Percentiles rank a stretch among this genome's conserved stretches.
Conservation (phyloP, 1,140 invertebrate genomes). For the Drosophila persimilis region DNA sequence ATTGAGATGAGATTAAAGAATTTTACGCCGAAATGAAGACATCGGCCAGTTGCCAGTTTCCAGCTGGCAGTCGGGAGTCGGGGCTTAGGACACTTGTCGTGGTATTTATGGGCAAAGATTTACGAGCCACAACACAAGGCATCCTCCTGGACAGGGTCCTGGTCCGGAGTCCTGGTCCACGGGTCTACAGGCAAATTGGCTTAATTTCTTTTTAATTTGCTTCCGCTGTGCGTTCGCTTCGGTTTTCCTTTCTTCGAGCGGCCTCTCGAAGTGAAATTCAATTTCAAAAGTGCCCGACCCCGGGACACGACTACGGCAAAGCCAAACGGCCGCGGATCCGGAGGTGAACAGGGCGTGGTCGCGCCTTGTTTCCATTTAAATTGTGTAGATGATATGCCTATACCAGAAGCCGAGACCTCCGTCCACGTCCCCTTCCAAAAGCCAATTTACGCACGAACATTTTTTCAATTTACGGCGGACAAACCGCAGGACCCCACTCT, state of each 20-base stretch:
- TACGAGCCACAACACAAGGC: slow-evolving; percentile 69
- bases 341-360: slow-evolving; percentile 51
- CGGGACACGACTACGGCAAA: slow-evolving; percentile 30
- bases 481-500: slow-evolving; percentile 54
- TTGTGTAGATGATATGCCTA: slow-evolving; percentile 45
- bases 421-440: slow-evolving; percentile 27
- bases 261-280: slow-evolving; percentile 60
- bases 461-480: slow-evolving; percentile 71
- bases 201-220: slow-evolving; percentile 82
- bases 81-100: slow-evolving; percentile 37
- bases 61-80: background rate
- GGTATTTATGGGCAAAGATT: slow-evolving; percentile 78
- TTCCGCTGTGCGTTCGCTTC: slow-evolving; percentile 47
- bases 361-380: slow-evolving; percentile 52
- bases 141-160: slow-evolving; percentile 9
- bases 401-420: slow-evolving; percentile 10
- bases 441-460: slow-evolving; percentile 80
- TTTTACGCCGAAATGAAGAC: slow-evolving; percentile 78
- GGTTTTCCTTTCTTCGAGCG: slow-evolving; percentile 15
- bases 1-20: slow-evolving; percentile 82
- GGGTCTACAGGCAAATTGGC: slow-evolving; percentile 65
- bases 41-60: slow-evolving; percentile 26
- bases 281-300: slow-evolving; percentile 71
- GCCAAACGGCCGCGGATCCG: background rate
- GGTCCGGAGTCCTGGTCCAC: slow-evolving; percentile 10